Conservation (phyloP, 2,888 invertebrate species). For the Phyllotreta cruciferae region DNA sequence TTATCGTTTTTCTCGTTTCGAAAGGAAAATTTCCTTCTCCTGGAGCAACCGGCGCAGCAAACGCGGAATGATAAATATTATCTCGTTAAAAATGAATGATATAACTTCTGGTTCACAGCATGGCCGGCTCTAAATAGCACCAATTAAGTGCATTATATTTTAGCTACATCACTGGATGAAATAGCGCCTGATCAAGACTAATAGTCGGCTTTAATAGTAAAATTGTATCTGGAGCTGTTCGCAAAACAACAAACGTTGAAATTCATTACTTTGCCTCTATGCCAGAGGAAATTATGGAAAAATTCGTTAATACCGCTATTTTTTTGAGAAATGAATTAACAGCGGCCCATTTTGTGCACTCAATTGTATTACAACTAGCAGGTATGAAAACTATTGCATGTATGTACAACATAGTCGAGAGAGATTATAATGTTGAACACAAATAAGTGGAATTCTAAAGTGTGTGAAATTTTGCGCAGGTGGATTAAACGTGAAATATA, state of each 20-base stretch:
- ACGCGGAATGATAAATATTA: constrained; percentile 24
- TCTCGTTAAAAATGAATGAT: constrained; percentile 31
- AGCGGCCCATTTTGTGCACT: too few relatives aligned
- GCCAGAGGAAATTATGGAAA: too few relatives aligned
- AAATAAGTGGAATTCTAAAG: too few relatives aligned
- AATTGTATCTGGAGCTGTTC: constrained; percentile 28
- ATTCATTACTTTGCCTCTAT: constrained; percentile 1
- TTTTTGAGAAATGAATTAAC: too few relatives aligned
- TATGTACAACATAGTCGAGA: too few relatives aligned
- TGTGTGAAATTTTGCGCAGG: not conserved
- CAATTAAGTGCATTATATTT: constrained; percentile 34
- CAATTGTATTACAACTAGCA: too few relatives aligned
- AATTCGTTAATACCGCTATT: too few relatives aligned
- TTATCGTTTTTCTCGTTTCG: too few relatives aligned
- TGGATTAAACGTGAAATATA: constrained; percentile 1
- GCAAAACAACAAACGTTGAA: constrained; percentile 19
- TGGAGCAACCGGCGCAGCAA: too few relatives aligned
- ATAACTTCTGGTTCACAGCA: constrained; percentile 29
- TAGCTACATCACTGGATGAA: constrained; percentile 32
- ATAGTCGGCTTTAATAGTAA: constrained; percentile 28
- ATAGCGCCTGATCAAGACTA: constrained; percentile 33
- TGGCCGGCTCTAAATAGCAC: constrained; percentile 30
- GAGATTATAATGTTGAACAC: too few relatives aligned
- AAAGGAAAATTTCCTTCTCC: too few relatives aligned
- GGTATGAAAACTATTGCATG: too few relatives aligned